These are phyloP conservation scores for Ophiodon elongatus DNA, from an alignment of 2,113 vertebrate genomes.

Conservation along the genomic window DNA sequence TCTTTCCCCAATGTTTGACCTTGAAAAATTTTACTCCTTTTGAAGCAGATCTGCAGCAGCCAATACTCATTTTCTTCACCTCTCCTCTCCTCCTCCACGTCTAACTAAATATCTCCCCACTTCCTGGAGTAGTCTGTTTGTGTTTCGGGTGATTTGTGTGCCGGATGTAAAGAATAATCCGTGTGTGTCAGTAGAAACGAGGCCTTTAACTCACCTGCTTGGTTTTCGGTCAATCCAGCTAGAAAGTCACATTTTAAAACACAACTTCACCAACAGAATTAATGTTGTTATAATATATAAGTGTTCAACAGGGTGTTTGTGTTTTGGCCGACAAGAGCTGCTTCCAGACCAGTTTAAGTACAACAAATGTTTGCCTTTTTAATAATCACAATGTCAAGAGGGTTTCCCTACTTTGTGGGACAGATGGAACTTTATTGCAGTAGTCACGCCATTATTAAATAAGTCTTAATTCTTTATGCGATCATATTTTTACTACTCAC, in stretches of 20 bases:
- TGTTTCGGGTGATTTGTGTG: not conserved
- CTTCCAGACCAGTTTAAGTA: too few species aligned
- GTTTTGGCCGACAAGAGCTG: too few species aligned
- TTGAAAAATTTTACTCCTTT: not conserved
- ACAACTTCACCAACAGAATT: too few species aligned
- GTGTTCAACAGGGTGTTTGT: too few species aligned
- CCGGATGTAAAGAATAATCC: not conserved
- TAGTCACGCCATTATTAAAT: not conserved
- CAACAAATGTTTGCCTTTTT: too few species aligned
- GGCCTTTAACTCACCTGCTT: not conserved
- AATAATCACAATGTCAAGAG: too few species aligned
- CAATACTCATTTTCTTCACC: not conserved
- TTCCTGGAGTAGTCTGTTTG: not conserved
- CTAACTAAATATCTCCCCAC: not conserved
- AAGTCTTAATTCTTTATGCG: too few species aligned
- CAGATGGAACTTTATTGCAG: not conserved
- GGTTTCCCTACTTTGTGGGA: not conserved
- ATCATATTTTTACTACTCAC: not conserved
- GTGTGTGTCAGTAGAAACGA: not conserved
- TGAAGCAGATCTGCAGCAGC: not conserved
- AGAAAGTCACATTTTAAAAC: not conserved
- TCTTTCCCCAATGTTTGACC: not conserved
- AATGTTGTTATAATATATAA: too few species aligned
- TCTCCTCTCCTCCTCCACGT: not conserved
- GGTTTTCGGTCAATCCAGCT: not conserved